Percentiles rank a stretch among this genome's conserved stretches.
phyloP scores from a whole-genome alignment of 2,797 vertebrate species.

The Euphonia xanthogaster region DNA sequence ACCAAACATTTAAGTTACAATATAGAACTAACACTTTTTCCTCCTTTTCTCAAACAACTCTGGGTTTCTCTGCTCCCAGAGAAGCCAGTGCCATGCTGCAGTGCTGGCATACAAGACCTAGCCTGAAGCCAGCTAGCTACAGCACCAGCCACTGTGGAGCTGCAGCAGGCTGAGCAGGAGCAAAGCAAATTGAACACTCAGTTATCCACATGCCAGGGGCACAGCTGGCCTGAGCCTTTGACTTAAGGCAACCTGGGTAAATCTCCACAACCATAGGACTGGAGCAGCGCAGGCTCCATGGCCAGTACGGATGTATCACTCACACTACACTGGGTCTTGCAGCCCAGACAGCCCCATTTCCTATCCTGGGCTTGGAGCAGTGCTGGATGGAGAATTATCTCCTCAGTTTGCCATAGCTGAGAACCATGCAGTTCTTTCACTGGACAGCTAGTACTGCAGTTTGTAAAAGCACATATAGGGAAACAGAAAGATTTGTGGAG shows the following conservation, averaged over 20 bases:
- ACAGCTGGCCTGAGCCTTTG: not conserved
- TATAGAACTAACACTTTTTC: not conserved
- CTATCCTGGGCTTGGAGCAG: not conserved
- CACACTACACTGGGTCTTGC: accelerated
- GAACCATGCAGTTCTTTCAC: not conserved
- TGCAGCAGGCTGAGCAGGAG: not conserved
- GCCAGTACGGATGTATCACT: accelerated
- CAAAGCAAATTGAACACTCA: not conserved
- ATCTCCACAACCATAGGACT: accelerated
- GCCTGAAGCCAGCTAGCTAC: not conserved
- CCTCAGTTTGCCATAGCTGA: not conserved
- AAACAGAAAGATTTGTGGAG: not conserved
- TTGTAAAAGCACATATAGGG: not conserved
- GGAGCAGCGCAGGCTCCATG: accelerated
- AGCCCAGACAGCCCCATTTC: not conserved
- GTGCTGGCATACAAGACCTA: not conserved
- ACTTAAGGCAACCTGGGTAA: not conserved
- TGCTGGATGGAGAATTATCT: not conserved
- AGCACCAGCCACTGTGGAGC: not conserved
- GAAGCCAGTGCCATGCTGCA: not conserved
- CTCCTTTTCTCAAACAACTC: not conserved
- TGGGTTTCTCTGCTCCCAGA: not conserved
- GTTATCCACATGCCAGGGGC: not conserved
- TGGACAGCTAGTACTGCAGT: not conserved
- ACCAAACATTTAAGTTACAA: not conserved